phyloP scores from a whole-genome alignment of 2,888 invertebrate genomes.

The Deroplatys truncata region DNA sequence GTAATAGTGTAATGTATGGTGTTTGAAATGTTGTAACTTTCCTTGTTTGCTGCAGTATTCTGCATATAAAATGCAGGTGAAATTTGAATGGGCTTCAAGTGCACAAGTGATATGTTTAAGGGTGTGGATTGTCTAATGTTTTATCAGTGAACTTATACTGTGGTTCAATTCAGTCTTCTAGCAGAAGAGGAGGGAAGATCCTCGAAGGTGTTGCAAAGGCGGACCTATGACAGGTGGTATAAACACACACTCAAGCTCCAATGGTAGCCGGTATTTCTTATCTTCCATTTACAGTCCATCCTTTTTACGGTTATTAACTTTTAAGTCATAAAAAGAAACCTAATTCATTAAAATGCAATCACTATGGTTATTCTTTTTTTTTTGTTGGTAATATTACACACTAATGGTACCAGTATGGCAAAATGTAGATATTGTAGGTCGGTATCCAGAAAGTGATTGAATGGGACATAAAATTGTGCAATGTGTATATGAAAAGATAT shows the following conservation, averaged over 20 bases:
- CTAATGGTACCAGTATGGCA: neutral
- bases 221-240: slow-evolving; percentile 26
- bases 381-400: neutral
- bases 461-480: too few species aligned
- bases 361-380: neutral
- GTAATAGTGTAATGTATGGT: neutral
- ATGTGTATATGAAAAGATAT: too few species aligned
- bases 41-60: neutral
- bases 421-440: neutral
- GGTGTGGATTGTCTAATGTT: slow-evolving; percentile 23
- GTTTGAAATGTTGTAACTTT: neutral
- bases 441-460: too few species aligned
- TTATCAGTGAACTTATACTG: slow-evolving; percentile 31
- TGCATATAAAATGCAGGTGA: neutral
- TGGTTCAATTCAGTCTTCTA: slow-evolving; percentile 35
- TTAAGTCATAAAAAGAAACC: neutral
- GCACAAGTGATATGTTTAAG: slow-evolving; percentile 1
- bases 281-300: slow-evolving; percentile 17
- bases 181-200: slow-evolving; percentile 29
- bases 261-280: slow-evolving; percentile 24
- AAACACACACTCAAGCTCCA: slow-evolving; percentile 11
- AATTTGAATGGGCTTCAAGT: neutral
- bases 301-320: slow-evolving; percentile 6
- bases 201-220: slow-evolving; percentile 20
- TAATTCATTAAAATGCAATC: neutral